phyloP scores from a whole-genome alignment of 2,888 invertebrate genomes.

The Matsumyia berberina region DNA sequence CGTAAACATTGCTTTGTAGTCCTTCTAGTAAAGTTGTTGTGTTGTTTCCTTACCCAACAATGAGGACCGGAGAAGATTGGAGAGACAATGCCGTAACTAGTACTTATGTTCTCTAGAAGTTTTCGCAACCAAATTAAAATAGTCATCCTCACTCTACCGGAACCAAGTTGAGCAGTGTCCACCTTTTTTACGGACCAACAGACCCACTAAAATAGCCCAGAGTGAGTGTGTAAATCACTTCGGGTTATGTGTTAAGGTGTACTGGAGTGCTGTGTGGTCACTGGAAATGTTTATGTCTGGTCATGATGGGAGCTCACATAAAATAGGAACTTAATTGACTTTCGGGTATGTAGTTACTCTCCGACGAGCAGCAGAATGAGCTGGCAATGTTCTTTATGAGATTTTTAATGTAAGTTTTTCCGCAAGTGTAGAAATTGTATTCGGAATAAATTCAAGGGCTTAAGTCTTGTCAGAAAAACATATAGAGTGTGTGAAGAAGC shows the following conservation, averaged over 20 bases:
- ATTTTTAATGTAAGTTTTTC: constrained; percentile 21
- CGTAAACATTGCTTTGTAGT: constrained; percentile 34
- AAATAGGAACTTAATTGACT: constrained; percentile 74
- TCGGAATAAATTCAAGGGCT: constrained; percentile 13
- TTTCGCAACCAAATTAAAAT: constrained; percentile 72
- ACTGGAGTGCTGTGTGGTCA: constrained; percentile 65
- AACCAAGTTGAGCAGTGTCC: constrained; percentile 19
- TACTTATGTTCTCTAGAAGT: constrained; percentile 64
- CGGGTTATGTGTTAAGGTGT: constrained; percentile 67
- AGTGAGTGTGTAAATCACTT: constrained; percentile 58
- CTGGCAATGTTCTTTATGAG: constrained; percentile 36
- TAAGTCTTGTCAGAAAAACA: constrained; percentile 31
- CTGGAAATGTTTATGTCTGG: constrained; percentile 70
- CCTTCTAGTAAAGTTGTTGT: constrained; percentile 31
- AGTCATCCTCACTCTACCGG: constrained; percentile 18
- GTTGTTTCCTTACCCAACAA: constrained; percentile 33
- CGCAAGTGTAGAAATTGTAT: constrained; percentile 36
- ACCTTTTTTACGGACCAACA: constrained; percentile 55
- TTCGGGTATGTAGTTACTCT: constrained; percentile 34
- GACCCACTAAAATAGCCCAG: constrained; percentile 2
- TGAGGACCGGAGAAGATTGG: not conserved
- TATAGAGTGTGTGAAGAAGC: constrained; percentile 1
- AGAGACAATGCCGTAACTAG: constrained; percentile 47
- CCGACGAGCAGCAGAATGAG: not conserved
- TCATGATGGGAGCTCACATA: constrained; percentile 73